Evolutionary conservation across 2,888 invertebrate genomes (phyloP).

Genomic region (Unio delphinus): DNA sequence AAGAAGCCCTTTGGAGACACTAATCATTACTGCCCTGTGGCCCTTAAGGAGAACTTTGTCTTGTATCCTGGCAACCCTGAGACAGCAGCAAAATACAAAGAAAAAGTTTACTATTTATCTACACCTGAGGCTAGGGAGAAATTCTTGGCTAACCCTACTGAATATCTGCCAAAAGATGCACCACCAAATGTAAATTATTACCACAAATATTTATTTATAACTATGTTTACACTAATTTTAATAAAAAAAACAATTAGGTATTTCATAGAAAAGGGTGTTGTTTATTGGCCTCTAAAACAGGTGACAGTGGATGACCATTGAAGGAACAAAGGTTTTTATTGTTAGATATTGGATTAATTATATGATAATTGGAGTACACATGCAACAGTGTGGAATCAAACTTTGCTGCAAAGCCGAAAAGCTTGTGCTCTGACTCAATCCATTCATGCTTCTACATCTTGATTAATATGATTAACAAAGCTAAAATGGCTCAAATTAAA

Average conservation of each 20-base stretch:
- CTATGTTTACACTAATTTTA: constrained; percentile 1
- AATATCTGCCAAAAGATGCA: constrained; percentile 57
- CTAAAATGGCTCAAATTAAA: too few relatives aligned
- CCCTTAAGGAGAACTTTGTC: constrained; percentile 64
- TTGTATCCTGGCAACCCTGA: constrained; percentile 71
- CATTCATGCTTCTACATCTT: too few relatives aligned
- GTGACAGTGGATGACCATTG: background rate
- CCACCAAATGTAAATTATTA: constrained; percentile 58
- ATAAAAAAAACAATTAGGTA: background rate
- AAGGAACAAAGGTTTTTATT: too few relatives aligned
- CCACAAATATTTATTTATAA: background rate
- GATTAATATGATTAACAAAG: too few relatives aligned
- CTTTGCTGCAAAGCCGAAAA: too few relatives aligned
- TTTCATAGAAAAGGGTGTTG: background rate
- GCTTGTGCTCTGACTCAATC: too few relatives aligned
- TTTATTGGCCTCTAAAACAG: background rate
- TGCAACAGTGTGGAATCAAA: too few relatives aligned
- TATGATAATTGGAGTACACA: too few relatives aligned
- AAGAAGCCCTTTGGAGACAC: constrained; percentile 70
- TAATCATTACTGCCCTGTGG: constrained; percentile 71
- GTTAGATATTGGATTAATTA: too few relatives aligned
- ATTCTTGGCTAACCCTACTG: constrained; percentile 64
- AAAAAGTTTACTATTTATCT: constrained; percentile 69
- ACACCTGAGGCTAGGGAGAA: constrained; percentile 62
- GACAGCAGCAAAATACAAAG: constrained; percentile 65